Conservation (phyloP, 2,888 invertebrate species). For the Rambutsinella grinnellia region DNA sequence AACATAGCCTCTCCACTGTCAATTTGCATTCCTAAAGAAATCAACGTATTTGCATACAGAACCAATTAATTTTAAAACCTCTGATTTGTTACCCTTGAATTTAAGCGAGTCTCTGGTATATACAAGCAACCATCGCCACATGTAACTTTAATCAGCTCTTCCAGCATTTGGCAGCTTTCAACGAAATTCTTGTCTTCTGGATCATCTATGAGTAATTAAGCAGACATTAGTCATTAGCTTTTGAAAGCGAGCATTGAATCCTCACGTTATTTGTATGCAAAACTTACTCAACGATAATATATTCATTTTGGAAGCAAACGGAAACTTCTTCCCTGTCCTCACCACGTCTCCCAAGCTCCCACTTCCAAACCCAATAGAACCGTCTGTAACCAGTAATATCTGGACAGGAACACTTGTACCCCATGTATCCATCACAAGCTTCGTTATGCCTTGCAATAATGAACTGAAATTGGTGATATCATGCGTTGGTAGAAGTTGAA, state of each 20-base stretch:
- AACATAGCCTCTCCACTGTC: slow-evolving; percentile 77
- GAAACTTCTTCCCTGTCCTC: slow-evolving; percentile 76
- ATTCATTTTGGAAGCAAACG: slow-evolving; percentile 84
- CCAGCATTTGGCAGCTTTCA: slow-evolving; percentile 73
- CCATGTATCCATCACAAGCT: slow-evolving; percentile 88
- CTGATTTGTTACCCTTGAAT: slow-evolving; percentile 67
- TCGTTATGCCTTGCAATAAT: slow-evolving; percentile 83
- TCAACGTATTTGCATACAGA: not conserved
- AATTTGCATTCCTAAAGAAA: slow-evolving; percentile 52
- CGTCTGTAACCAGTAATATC: slow-evolving; percentile 79
- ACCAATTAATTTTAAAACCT: too few relatives aligned
- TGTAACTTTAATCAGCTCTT: slow-evolving; percentile 83
- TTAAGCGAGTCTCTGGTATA: slow-evolving; percentile 74
- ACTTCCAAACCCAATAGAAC: slow-evolving; percentile 78
- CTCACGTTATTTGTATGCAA: too few relatives aligned
- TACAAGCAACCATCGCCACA: slow-evolving; percentile 77
- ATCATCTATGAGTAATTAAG: slow-evolving; percentile 65
- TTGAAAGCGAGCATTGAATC: too few relatives aligned
- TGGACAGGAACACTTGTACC: slow-evolving; percentile 89
- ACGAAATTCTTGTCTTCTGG: slow-evolving; percentile 66
- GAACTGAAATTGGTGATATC: slow-evolving; percentile 89
- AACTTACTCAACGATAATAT: slow-evolving; percentile 69
- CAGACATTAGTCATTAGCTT: not conserved
- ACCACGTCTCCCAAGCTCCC: slow-evolving; percentile 76
- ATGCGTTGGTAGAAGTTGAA: slow-evolving; percentile 83